A percentile compares a stretch with the other conserved stretches of the same genome.
These are phyloP conservation scores for Ianthella basta DNA, from an alignment of 37 sponge, comb jelly and placozoan species.

Conservation along the genomic window DNA sequence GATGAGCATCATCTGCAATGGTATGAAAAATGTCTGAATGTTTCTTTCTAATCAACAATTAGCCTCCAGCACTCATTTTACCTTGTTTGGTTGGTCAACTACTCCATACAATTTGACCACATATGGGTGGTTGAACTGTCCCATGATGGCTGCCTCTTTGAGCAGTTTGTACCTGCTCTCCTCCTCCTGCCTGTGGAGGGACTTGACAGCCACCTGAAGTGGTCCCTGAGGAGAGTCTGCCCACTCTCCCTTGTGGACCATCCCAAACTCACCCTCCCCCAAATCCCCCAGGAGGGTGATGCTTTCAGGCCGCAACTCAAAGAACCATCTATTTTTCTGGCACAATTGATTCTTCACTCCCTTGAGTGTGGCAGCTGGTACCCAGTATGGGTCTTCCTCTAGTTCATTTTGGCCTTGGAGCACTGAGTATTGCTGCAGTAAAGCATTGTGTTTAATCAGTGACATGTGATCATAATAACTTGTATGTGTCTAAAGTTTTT, in stretches of 20 bases:
- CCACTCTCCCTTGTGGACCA: constrained; percentile 5
- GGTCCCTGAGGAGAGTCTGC: neutral
- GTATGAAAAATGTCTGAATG: no score
- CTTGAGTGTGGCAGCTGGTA: neutral
- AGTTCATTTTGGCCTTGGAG: no score
- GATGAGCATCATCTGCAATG: neutral
- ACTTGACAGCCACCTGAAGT: neutral
- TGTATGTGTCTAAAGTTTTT: no score
- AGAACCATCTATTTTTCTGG: neutral
- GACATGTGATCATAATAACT: no score
- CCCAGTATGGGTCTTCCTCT: neutral
- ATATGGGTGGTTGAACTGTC: neutral
- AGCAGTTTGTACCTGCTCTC: neutral
- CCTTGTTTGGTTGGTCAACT: neutral
- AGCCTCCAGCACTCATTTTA: no score
- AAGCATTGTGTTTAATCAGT: no score
- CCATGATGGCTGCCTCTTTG: constrained; percentile 8
- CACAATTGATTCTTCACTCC: neutral
- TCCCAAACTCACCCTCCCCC: constrained; percentile 4
- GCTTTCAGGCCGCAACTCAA: neutral
- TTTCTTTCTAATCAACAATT: no score
- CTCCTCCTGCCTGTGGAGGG: neutral
- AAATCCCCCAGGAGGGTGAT: neutral
- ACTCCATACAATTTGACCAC: constrained; percentile 18
- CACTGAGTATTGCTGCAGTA: no score